phyloP scores from a whole-genome alignment of 1,140 invertebrate genomes.

The Lithobius niger region DNA sequence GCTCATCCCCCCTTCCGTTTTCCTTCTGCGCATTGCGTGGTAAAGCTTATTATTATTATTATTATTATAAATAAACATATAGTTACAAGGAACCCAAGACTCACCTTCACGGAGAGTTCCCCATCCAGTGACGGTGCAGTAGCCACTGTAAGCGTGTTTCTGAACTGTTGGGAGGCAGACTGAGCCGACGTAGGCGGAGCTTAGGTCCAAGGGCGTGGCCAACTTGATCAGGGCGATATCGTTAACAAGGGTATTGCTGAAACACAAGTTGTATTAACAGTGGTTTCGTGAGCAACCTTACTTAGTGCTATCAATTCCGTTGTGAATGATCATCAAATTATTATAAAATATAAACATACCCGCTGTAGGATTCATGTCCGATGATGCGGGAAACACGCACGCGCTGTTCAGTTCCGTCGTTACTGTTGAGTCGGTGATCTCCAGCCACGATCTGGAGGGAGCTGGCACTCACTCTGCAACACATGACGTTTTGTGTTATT shows the following conservation, averaged over 20 bases:
- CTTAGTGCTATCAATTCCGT: background rate
- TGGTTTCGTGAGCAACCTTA: background rate
- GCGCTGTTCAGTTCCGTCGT: constrained; percentile 13
- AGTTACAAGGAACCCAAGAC: no score
- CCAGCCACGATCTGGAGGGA: constrained; percentile 11
- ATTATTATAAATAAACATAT: no score
- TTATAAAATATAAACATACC: constrained; percentile 9
- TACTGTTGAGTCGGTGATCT: constrained; percentile 2
- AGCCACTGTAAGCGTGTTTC: constrained; percentile 4
- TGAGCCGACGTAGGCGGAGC: constrained; percentile 10
- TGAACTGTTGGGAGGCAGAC: constrained; percentile 14
- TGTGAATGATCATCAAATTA: background rate
- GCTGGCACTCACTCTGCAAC: background rate
- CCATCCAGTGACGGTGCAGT: constrained; percentile 17
- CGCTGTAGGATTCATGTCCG: constrained; percentile 10
- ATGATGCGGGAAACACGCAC: constrained; percentile 13
- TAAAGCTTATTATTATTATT: no score
- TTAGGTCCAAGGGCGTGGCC: constrained; percentile 15
- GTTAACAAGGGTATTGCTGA: background rate
- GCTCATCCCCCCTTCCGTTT: no score
- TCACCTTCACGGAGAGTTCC: constrained; percentile 11
- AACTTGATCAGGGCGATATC: constrained; percentile 17
- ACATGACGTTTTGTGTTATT: no score
- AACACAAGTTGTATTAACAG: background rate
- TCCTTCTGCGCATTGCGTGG: no score